A percentile compares a stretch with the other conserved stretches of the same genome.
phyloP scores from a whole-genome alignment of 2,888 invertebrate species.

The Schizaphis graminum region DNA sequence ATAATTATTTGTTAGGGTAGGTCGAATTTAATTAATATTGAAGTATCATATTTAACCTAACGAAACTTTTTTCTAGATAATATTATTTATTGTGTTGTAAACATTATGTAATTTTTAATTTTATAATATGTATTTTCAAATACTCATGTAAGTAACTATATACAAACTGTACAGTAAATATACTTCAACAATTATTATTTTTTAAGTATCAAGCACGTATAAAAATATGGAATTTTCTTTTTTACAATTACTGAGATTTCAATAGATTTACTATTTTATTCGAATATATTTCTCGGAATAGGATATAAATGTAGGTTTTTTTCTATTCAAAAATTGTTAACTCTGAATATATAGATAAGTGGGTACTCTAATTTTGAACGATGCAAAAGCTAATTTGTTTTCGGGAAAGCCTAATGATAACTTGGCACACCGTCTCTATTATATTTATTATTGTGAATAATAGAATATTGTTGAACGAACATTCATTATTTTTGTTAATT shows the following conservation, averaged over 20 bases:
- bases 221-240: not conserved
- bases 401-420: not conserved
- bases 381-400: not conserved
- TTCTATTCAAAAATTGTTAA: not conserved
- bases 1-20: not conserved
- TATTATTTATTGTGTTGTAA: not conserved
- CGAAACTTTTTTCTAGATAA: not conserved
- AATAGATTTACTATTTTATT: not conserved
- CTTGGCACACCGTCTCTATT: not conserved
- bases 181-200: not conserved
- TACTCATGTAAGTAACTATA: not conserved
- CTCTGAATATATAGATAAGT: not conserved
- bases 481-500: constrained; percentile 45
- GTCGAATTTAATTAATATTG: not conserved
- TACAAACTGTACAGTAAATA: not conserved
- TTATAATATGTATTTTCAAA: not conserved
- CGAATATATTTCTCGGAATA: not conserved
- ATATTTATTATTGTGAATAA: constrained; percentile 15
- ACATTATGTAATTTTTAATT: not conserved
- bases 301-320: not conserved
- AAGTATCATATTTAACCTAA: not conserved
- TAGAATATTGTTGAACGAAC: constrained; percentile 27
- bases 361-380: not conserved
- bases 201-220: not conserved
- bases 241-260: not conserved